Evolutionary conservation across 2,888 invertebrate species (phyloP).

Genomic region (Macropis europaea): DNA sequence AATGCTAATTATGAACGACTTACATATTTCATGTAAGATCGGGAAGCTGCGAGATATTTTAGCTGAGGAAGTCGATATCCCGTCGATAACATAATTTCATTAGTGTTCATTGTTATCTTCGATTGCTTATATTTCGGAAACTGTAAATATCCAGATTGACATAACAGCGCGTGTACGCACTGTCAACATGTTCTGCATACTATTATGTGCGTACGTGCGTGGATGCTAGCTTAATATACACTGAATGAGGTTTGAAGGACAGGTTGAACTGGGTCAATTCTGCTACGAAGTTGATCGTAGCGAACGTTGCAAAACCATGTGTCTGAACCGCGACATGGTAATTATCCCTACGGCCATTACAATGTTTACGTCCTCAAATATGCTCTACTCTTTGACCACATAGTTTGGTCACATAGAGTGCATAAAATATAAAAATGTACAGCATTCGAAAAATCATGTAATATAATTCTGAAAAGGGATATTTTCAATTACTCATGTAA

Average conservation of each 20-base stretch:
- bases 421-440: too few relatives aligned
- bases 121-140: constrained; percentile 52
- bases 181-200: constrained; percentile 51
- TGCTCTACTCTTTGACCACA: background rate
- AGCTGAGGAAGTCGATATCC: background rate
- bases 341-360: constrained; percentile 4
- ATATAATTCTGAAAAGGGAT: too few relatives aligned
- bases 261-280: constrained; percentile 43
- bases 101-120: constrained; percentile 39
- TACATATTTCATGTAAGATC: too few relatives aligned
- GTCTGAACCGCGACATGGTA: constrained; percentile 10
- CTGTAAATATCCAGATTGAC: constrained; percentile 52
- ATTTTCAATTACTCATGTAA: too few relatives aligned
- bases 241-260: constrained; percentile 40
- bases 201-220: constrained; percentile 39
- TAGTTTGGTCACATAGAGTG: too few relatives aligned
- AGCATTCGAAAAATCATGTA: too few relatives aligned
- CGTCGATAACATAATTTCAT: constrained; percentile 35
- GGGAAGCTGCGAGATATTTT: constrained; percentile 19
- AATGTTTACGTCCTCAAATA: background rate
- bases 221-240: constrained; percentile 47
- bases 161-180: constrained; percentile 55
- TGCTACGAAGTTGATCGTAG: constrained; percentile 34
- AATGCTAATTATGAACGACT: too few relatives aligned
- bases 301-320: constrained; percentile 35